phyloP scores from a whole-genome alignment of 2,113 vertebrate species.

The Diadophis punctatus region DNA sequence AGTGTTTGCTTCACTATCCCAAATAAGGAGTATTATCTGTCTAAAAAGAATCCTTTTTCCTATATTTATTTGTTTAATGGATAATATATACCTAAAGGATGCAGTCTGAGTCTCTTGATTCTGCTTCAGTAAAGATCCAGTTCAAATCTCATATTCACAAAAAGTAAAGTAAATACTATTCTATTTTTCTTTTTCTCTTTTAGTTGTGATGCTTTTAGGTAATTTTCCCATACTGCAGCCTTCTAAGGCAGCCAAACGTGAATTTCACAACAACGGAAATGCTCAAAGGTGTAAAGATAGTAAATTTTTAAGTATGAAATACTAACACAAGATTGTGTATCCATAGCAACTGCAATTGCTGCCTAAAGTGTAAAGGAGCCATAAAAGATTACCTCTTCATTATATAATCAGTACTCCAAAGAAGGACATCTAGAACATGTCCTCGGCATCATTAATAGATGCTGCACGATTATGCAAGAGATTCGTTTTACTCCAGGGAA shows the following conservation, averaged over 20 bases:
- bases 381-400: neutral
- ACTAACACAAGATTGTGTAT: neutral
- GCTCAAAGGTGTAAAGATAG: neutral
- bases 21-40: neutral
- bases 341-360: neutral
- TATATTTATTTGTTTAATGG: neutral
- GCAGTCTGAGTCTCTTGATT: neutral
- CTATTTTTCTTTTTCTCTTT: neutral
- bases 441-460: neutral
- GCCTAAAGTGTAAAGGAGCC: neutral
- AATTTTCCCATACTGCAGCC: neutral
- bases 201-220: neutral
- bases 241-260: neutral
- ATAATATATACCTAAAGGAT: neutral
- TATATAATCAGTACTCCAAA: neutral
- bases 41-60: neutral
- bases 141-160: neutral
- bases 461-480: neutral
- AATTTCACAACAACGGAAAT: neutral
- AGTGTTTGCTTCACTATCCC: no score
- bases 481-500: neutral
- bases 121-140: neutral
- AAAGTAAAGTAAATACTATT: neutral
- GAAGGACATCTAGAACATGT: neutral
- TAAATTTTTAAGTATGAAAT: neutral